A percentile compares a stretch with the other conserved stretches of the same genome.
phyloP scores from a whole-genome alignment of 1,140 invertebrate species.

The Cepaea nemoralis region DNA sequence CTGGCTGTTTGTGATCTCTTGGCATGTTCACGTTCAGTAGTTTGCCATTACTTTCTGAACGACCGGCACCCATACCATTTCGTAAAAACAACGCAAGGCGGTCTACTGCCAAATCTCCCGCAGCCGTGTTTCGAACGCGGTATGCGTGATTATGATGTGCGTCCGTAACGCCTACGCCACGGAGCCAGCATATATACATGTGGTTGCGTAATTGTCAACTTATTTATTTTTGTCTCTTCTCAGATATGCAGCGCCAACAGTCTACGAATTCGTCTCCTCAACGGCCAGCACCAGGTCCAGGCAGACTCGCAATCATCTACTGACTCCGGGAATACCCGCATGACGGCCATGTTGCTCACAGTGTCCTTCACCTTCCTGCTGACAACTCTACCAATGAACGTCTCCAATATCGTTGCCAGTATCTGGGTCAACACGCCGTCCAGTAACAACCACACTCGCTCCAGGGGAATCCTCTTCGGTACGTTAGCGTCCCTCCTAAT shows the following conservation, averaged over 20 bases:
- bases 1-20: too few relatives aligned
- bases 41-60: too few relatives aligned
- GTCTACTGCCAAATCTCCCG: too few relatives aligned
- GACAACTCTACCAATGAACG: constrained; percentile 66
- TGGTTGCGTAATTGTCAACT: too few relatives aligned
- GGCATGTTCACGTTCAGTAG: too few relatives aligned
- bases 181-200: too few relatives aligned
- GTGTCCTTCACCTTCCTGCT: constrained; percentile 68
- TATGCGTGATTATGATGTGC: too few relatives aligned
- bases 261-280: neutral
- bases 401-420: constrained; percentile 54
- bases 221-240: too few relatives aligned
- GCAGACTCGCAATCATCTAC: neutral
- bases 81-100: too few relatives aligned
- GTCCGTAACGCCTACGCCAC: too few relatives aligned
- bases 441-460: neutral
- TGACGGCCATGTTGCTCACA: constrained; percentile 67
- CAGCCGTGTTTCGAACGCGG: too few relatives aligned
- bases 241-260: constrained; percentile 26
- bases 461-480: constrained; percentile 44
- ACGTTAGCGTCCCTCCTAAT: constrained; percentile 67
- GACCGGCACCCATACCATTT: too few relatives aligned
- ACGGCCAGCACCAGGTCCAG: neutral
- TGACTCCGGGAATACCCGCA: constrained; percentile 43
- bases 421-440: constrained; percentile 49